phyloP scores from a whole-genome alignment of 2,113 vertebrate genomes.

The Amphiprion percula region DNA sequence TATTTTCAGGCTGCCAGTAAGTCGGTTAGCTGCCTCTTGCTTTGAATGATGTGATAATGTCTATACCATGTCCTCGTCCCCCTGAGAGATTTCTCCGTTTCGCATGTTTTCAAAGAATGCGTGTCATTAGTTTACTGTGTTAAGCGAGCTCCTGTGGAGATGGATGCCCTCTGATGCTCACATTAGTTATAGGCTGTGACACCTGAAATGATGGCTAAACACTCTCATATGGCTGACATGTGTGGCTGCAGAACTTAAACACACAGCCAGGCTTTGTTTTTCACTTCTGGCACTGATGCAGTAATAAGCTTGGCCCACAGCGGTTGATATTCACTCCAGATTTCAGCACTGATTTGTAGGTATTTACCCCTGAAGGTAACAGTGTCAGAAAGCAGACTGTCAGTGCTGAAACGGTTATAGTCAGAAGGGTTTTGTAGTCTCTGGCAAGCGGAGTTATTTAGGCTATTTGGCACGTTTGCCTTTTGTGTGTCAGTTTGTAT shows the following conservation, averaged over 20 bases:
- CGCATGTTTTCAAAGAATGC: conserved; percentile 42
- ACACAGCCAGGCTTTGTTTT: conserved; percentile 46
- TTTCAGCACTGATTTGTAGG: conserved; percentile 57
- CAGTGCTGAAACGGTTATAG: conserved; percentile 18
- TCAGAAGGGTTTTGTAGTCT: conserved; percentile 17
- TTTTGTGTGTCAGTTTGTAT: conserved; percentile 49
- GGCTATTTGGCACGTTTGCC: conserved; percentile 14
- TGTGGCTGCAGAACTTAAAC: conserved; percentile 48
- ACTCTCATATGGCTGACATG: conserved; percentile 66
- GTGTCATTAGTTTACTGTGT: conserved; percentile 50
- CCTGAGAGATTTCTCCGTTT: conserved; percentile 23
- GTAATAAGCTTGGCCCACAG: conserved; percentile 54
- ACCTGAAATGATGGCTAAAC: conserved; percentile 57
- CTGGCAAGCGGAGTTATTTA: conserved; percentile 25
- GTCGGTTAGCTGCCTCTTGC: conserved; percentile 29
- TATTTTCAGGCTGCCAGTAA: conserved; percentile 14
- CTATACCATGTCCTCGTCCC: conserved; percentile 15
- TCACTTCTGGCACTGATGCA: conserved; percentile 38
- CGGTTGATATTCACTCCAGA: conserved; percentile 43
- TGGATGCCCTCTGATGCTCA: conserved; percentile 41
- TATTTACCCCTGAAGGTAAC: conserved; percentile 55
- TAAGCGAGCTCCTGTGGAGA: conserved; percentile 34
- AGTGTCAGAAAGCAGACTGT: conserved; percentile 34
- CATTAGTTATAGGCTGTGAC: conserved; percentile 54
- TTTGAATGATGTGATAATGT: conserved; percentile 40